Evolutionary conservation across 35 echinoderm and acorn worm genomes (phyloP), one percentile per base, ranked within the genome.

Genomic region (Ophioderma brevispina): DNA sequence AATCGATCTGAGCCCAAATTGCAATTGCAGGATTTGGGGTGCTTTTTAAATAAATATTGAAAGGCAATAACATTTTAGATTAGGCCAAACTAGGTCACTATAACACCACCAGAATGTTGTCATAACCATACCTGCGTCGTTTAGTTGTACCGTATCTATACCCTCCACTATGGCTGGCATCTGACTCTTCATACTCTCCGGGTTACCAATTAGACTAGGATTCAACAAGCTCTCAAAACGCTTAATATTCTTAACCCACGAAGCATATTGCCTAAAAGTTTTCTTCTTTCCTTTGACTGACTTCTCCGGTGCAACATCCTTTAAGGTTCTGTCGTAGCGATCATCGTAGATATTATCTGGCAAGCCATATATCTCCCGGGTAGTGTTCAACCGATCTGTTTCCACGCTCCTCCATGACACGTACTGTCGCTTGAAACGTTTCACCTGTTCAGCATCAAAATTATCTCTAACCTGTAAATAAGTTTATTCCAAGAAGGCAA

Each of bases 271-370:
- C 14, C 77, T 79, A 78, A 95, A 93, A 40, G 87, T 92, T 78
- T 81, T 93, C 40, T 38, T 38, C 4, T 40, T 35, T 31, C 86
- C 85, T 52, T 75, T 79, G 38, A 81, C 82, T 3, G 40, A 31
- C 2, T 35, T 76, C 0, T 78, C 4, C 21, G 84, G 87, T 38
- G 86, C 42, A 0, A 81, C 21, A 21, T 49, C 82, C 81, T 96
- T 96, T 28, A 97, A 64, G 4, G 92, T 94, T 49, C 89, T 97
- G 80, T 94, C 92, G 34, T 97, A 97, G 43, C 95, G 79, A 80
- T 98, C 96, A 23, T 93, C 93, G 37, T 98, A 94, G n/a, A 98
- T 98, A 38, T 92, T 92, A 25, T 98, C 96, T 30, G 96, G 96
- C 19, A 98, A 82, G 33, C 96, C 96, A 49, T 98, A 98, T 4